These are phyloP conservation scores for Leptopilina boulardi DNA, from an alignment of 1,140 invertebrate genomes.

Conservation along the genomic window DNA sequence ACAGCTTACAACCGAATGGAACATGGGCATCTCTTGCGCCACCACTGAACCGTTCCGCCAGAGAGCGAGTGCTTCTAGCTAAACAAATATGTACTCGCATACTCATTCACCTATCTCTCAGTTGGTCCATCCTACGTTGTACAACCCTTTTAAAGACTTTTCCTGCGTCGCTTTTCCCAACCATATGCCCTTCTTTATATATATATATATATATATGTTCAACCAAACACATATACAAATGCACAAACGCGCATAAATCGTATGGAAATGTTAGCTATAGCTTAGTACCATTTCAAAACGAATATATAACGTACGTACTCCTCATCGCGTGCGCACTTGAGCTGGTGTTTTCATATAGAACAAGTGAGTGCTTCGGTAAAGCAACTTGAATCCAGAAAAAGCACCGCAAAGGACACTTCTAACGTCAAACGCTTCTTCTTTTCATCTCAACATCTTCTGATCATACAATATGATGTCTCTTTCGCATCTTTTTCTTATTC, in stretches of 20 bases:
- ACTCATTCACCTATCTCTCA: slow-evolving; percentile 74
- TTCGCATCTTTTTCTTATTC: not conserved
- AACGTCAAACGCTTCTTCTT: slow-evolving; percentile 5
- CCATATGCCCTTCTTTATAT: slow-evolving; percentile 36
- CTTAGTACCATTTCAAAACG: slow-evolving; percentile 17
- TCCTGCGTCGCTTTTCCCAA: slow-evolving; percentile 53
- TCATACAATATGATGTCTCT: not conserved
- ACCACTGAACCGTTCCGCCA: slow-evolving; percentile 48
- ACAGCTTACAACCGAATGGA: slow-evolving; percentile 46
- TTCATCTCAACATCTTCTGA: not conserved
- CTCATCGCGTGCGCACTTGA: not conserved
- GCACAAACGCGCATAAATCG: slow-evolving; percentile 20
- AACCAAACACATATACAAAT: slow-evolving; percentile 35
- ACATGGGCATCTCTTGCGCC: slow-evolving; percentile 31
- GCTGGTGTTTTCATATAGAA: slow-evolving; percentile 5
- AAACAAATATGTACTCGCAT: slow-evolving; percentile 76
- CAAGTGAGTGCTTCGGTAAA: slow-evolving; percentile 35
- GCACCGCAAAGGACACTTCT: not conserved
- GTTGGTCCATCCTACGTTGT: slow-evolving; percentile 62
- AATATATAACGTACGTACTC: not conserved
- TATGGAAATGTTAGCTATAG: slow-evolving; percentile 1
- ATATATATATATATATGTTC: not conserved
- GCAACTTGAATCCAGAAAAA: slow-evolving; percentile 19
- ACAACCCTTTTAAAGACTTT: slow-evolving; percentile 74
- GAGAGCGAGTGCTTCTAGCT: slow-evolving; percentile 72